Conservation (phyloP, 2,797 vertebrate genomes). For the Acropternis orthonyx region DNA sequence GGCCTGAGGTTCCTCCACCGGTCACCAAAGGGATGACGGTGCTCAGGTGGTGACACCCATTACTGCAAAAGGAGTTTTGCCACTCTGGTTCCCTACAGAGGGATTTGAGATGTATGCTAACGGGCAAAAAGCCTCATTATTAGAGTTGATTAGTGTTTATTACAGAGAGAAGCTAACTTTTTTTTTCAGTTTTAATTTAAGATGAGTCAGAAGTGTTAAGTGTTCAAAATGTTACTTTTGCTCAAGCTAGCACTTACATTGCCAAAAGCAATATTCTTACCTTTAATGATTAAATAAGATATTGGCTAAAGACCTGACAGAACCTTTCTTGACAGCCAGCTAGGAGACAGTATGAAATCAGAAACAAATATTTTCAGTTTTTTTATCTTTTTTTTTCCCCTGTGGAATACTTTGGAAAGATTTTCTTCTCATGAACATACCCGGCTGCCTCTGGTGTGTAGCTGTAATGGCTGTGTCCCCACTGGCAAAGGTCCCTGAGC, state of each 20-base stretch:
- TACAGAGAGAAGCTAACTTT: not conserved
- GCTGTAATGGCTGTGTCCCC: accelerated
- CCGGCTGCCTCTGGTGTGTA: not conserved
- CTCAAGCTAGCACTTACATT: not conserved
- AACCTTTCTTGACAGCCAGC: not conserved
- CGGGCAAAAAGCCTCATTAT: not conserved
- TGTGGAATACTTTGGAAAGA: not conserved
- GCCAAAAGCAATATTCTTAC: not conserved
- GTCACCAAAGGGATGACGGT: accelerated
- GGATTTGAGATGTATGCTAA: not conserved
- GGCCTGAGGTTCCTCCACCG: accelerated
- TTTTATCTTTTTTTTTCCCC: accelerated
- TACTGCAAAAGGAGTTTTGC: not conserved
- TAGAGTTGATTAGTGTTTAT: not conserved
- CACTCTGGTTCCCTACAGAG: not conserved
- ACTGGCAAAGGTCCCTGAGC: accelerated
- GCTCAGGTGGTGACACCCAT: accelerated
- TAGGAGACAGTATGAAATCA: not conserved
- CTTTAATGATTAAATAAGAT: not conserved
- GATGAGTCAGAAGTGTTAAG: not conserved
- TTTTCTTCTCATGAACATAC: not conserved
- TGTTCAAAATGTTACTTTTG: not conserved
- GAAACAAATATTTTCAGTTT: not conserved
- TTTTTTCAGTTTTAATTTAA: not conserved
- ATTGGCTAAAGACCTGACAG: not conserved